A percentile compares a stretch with the other conserved stretches of the same genome.
phyloP scores from a whole-genome alignment of 2,888 invertebrate species.

The Amphipoea oculea region DNA sequence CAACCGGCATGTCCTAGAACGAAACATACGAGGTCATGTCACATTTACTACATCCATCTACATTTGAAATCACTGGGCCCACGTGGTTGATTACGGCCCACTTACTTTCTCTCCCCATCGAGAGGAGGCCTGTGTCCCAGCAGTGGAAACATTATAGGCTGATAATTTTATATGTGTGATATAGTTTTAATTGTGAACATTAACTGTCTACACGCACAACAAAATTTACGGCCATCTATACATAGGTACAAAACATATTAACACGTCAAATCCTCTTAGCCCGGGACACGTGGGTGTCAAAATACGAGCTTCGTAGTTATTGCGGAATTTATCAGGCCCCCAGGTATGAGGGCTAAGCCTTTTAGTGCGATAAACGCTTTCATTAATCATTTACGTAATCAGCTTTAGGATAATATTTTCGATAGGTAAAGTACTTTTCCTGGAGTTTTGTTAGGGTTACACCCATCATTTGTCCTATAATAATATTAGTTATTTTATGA shows the following conservation, averaged over 20 bases:
- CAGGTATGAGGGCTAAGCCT: constrained; percentile 1
- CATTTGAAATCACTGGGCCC: too few species aligned
- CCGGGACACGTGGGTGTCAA: constrained; percentile 17
- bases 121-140: too few species aligned
- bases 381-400: constrained; percentile 16
- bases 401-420: background rate
- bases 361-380: constrained; percentile 20
- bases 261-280: constrained; percentile 41
- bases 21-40: too few species aligned
- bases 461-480: background rate
- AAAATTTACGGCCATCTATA: background rate
- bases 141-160: too few species aligned
- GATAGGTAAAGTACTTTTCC: background rate
- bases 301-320: constrained; percentile 25
- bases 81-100: too few species aligned
- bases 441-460: background rate
- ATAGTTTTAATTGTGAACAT: background rate
- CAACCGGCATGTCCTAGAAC: too few species aligned
- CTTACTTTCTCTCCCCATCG: too few species aligned
- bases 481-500: too few species aligned
- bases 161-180: too few species aligned
- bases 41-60: too few species aligned
- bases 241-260: constrained; percentile 14
- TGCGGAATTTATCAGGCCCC: constrained; percentile 26
- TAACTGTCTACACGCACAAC: background rate